Percentiles rank a stretch among this genome's conserved stretches.
Conservation (phyloP, 2,888 invertebrate genomes). For the Gerosis bhagava region DNA sequence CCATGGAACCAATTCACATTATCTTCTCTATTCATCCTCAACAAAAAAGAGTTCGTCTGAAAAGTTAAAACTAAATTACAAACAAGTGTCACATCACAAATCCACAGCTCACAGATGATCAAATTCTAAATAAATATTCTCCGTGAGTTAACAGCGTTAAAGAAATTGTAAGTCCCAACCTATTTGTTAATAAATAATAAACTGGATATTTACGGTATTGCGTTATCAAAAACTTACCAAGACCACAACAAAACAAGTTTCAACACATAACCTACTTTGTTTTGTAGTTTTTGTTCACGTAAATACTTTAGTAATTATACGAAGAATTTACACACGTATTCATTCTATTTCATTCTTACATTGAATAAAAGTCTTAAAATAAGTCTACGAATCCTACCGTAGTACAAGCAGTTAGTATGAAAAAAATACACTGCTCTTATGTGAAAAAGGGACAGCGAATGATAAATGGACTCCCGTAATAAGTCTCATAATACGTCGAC, state of each 20-base stretch:
- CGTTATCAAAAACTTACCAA: conserved; percentile 17
- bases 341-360: conserved; percentile 23
- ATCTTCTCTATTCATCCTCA: conserved; percentile 88
- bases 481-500: conserved; percentile 29
- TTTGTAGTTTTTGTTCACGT: conserved; percentile 6
- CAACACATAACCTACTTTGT: conserved; percentile 21
- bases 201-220: conserved; percentile 1
- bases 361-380: too few relatives aligned
- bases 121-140: conserved; percentile 40
- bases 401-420: conserved; percentile 6
- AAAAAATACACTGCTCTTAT: conserved; percentile 6
- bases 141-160: neutral
- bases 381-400: too few relatives aligned
- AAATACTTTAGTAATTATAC: neutral
- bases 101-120: conserved; percentile 47
- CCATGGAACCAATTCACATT: conserved; percentile 93
- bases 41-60: conserved; percentile 82
- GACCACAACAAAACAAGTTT: conserved; percentile 20
- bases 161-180: too few relatives aligned
- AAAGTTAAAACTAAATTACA: conserved; percentile 66
- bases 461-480: conserved; percentile 29
- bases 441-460: conserved; percentile 12
- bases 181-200: too few relatives aligned
- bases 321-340: conserved; percentile 15
- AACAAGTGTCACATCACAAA: conserved; percentile 57